Conservation (phyloP, 2,888 invertebrate genomes). For the Synergus umbraculus region DNA sequence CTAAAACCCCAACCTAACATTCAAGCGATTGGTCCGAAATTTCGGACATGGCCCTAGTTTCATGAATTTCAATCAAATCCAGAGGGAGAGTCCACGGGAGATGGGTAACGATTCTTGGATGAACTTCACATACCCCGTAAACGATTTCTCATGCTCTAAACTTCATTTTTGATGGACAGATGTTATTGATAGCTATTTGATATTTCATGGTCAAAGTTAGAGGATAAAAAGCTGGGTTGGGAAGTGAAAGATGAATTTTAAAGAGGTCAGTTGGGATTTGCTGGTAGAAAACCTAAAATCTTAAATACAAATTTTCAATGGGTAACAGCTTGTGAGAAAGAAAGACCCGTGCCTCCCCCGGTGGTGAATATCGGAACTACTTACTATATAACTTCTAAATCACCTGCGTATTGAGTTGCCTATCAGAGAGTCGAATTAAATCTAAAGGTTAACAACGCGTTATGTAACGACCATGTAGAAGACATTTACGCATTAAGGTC, state of each 20-base stretch:
- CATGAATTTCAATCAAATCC: conserved; percentile 24
- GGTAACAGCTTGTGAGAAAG: neutral
- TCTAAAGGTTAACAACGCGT: neutral
- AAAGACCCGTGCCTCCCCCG: neutral
- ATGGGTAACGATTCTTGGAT: conserved; percentile 3
- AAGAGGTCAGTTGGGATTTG: neutral
- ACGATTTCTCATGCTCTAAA: conserved; percentile 2
- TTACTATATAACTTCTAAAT: too few species aligned
- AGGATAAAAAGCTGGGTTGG: neutral
- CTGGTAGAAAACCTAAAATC: too few species aligned
- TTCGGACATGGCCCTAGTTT: conserved; percentile 9
- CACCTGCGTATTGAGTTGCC: neutral
- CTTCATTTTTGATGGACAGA: neutral
- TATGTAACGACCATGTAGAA: conserved; percentile 40
- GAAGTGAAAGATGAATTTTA: neutral
- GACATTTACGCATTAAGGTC: conserved; percentile 42
- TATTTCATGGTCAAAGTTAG: neutral
- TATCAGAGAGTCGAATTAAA: conserved; percentile 12
- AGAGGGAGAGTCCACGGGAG: neutral
- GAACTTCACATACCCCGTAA: neutral
- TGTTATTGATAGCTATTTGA: neutral
- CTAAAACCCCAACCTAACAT: neutral
- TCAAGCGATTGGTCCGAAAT: neutral
- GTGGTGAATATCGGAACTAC: neutral
- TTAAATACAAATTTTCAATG: too few species aligned